phyloP scores from a whole-genome alignment of 1,140 invertebrate genomes.

The Temnothorax curvispinosus region DNA sequence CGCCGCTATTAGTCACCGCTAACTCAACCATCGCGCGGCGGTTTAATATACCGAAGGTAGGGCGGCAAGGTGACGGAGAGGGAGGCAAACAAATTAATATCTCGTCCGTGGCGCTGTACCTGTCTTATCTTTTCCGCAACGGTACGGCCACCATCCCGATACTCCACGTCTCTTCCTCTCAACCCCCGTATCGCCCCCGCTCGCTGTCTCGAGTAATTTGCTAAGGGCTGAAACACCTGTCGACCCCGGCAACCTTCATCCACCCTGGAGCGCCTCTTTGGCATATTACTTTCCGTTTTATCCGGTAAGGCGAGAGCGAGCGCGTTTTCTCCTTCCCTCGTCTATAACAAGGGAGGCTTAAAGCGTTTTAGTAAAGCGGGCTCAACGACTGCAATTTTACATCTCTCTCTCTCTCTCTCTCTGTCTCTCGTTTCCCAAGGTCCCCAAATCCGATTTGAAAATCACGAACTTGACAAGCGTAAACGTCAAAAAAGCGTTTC shows the following conservation, averaged over 20 bases:
- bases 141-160: constrained; percentile 13
- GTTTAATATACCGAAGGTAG: constrained; percentile 65
- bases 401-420: constrained; percentile 9
- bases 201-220: constrained; percentile 66
- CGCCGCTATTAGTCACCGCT: constrained; percentile 67
- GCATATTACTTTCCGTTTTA: constrained; percentile 66
- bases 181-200: neutral
- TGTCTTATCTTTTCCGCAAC: constrained; percentile 59
- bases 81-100: constrained; percentile 68
- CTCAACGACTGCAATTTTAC: constrained; percentile 1
- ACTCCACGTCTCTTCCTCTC: constrained; percentile 26
- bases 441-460: constrained; percentile 21
- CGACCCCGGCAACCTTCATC: neutral
- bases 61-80: constrained; percentile 4
- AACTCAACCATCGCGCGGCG: constrained; percentile 56
- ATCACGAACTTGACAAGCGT: neutral
- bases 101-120: constrained; percentile 30
- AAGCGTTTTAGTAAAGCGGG: neutral
- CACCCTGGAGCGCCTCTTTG: constrained; percentile 52
- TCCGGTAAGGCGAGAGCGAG: neutral
- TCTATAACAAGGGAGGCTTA: neutral
- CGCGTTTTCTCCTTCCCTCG: neutral
- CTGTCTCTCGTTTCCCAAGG: neutral
- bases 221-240: constrained; percentile 62
- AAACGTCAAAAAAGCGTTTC: neutral